phyloP scores from a whole-genome alignment of 2,113 vertebrate genomes.

The Acanthisitta chloris region DNA sequence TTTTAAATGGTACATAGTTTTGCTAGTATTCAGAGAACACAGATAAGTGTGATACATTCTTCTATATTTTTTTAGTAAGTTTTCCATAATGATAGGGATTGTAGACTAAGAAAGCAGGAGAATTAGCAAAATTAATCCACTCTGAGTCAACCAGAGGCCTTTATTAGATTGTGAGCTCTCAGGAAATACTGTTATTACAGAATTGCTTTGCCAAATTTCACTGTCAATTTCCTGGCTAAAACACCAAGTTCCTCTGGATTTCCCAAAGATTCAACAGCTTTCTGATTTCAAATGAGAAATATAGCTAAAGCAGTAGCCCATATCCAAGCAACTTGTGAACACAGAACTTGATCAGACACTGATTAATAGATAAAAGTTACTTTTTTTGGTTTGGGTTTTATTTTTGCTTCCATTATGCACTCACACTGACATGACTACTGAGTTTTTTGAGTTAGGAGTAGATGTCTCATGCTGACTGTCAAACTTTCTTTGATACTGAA shows the following conservation, averaged over 20 bases:
- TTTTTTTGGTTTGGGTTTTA: neutral
- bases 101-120: neutral
- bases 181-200: neutral
- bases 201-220: neutral
- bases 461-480: neutral
- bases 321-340: neutral
- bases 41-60: neutral
- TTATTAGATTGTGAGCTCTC: neutral
- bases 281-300: neutral
- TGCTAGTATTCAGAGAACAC: neutral
- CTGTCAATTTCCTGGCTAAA: neutral
- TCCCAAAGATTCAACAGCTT: neutral
- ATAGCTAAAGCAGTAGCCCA: neutral
- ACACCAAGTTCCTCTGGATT: neutral
- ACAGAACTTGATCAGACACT: neutral
- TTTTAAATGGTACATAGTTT: neutral
- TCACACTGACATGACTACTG: neutral
- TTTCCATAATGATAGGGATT: neutral
- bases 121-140: neutral
- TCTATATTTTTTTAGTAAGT: neutral
- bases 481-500: neutral
- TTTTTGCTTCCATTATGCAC: neutral
- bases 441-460: neutral
- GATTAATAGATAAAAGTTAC: neutral
- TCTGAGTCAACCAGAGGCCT: neutral